These are phyloP conservation scores for Antechinus flavipes DNA, from an alignment of 2,113 vertebrate genomes.

Conservation along the genomic window DNA sequence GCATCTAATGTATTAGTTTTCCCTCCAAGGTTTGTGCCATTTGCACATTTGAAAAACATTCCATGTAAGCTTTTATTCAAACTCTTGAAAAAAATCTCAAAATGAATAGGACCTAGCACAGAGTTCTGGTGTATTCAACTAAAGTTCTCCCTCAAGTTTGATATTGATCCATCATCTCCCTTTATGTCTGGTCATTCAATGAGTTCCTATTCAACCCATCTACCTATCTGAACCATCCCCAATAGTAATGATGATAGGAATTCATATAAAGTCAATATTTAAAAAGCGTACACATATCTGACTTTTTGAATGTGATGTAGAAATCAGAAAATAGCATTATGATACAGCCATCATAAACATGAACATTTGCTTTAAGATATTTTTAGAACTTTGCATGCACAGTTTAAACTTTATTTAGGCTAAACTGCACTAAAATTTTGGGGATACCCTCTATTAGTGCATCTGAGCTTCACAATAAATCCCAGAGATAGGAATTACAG, in stretches of 20 bases:
- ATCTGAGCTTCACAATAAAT: not conserved
- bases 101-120: not conserved
- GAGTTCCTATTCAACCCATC: not conserved
- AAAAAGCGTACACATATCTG: not conserved
- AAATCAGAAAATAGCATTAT: not conserved
- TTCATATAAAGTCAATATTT: not conserved
- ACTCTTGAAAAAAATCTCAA: not conserved
- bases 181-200: not conserved
- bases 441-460: not conserved
- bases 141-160: not conserved
- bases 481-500: not conserved
- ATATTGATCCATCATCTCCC: not conserved
- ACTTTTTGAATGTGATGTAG: not conserved
- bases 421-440: not conserved
- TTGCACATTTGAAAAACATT: not conserved
- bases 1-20: not conserved
- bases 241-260: not conserved
- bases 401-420: not conserved
- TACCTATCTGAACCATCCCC: not conserved
- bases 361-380: not conserved
- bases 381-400: not conserved
- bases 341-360: not conserved
- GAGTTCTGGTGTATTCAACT: not conserved
- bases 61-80: not conserved
- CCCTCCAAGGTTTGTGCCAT: not conserved